Evolutionary conservation across 2,888 invertebrate species (phyloP).

Genomic region (Dryadula phaetusa): DNA sequence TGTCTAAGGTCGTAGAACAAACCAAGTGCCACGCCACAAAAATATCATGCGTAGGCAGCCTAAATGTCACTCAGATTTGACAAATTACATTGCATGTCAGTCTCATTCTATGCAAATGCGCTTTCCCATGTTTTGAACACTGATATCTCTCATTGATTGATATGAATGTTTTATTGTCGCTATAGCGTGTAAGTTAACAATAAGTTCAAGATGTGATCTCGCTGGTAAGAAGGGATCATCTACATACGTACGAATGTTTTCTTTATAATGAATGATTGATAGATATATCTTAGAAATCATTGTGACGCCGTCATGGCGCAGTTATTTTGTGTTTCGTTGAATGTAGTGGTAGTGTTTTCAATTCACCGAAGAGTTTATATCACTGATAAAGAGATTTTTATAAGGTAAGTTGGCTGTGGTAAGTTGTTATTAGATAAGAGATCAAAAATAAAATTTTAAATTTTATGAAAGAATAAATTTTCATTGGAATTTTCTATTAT

Average conservation of each 20-base stretch:
- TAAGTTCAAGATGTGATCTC: constrained; percentile 10
- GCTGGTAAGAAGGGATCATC: not conserved
- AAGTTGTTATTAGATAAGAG: no score
- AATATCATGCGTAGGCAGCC: constrained; percentile 49
- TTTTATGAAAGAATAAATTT: no score
- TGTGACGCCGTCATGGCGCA: not conserved
- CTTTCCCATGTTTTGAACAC: constrained; percentile 65
- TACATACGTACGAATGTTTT: not conserved
- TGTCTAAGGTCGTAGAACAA: not conserved
- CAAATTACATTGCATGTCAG: constrained; percentile 59
- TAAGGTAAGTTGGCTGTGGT: no score
- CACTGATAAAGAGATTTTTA: no score
- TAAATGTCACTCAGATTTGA: constrained; percentile 67
- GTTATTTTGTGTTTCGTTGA: not conserved
- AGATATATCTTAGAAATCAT: not conserved
- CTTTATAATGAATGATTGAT: constrained; percentile 5
- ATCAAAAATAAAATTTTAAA: no score
- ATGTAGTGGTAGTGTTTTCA: not conserved
- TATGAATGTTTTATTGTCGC: constrained; percentile 52
- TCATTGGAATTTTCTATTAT: no score
- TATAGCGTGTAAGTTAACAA: constrained; percentile 22
- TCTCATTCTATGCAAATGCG: constrained; percentile 82
- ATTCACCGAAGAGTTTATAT: no score
- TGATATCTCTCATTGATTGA: constrained; percentile 67
- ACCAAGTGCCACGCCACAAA: not conserved